These are phyloP conservation scores for Parazoanthus darwini DNA, from an alignment of 92 coral and sea anemone species.

Conservation along the genomic window DNA sequence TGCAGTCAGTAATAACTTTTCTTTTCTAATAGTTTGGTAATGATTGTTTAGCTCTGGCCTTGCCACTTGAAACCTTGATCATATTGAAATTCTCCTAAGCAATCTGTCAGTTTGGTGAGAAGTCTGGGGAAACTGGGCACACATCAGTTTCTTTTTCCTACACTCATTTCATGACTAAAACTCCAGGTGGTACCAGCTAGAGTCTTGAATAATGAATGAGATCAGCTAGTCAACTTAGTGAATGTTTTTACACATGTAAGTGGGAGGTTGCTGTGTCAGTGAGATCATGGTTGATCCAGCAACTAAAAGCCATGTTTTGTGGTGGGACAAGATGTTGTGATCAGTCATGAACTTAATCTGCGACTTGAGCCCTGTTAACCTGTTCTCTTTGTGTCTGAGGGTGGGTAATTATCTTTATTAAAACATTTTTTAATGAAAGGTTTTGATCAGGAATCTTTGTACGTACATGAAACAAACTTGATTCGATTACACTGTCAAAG, in stretches of 20 bases:
- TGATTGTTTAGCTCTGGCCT: neutral
- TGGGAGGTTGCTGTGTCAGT: slow-evolving; percentile 18
- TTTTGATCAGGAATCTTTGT: neutral
- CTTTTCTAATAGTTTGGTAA: too few species aligned
- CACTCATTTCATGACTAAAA: neutral
- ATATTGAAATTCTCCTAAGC: neutral
- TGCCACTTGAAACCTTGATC: neutral
- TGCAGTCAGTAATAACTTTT: too few species aligned
- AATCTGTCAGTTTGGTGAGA: neutral
- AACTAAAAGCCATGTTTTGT: neutral
- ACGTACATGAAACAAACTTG: neutral
- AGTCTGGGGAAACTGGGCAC: neutral
- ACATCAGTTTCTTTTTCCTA: neutral
- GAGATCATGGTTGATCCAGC: neutral
- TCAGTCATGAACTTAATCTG: slow-evolving; percentile 7
- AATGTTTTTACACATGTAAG: neutral
- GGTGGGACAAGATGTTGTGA: neutral
- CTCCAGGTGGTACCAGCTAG: slow-evolving; percentile 31
- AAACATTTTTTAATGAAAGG: neutral
- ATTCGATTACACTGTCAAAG: neutral
- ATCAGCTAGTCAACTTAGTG: neutral
- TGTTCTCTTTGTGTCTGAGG: slow-evolving; percentile 30
- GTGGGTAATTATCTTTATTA: slow-evolving; percentile 16
- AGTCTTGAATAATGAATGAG: slow-evolving; percentile 12
- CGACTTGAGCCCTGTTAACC: neutral